phyloP scores from a whole-genome alignment of 2,113 vertebrate species.

The Carassius auratus region DNA sequence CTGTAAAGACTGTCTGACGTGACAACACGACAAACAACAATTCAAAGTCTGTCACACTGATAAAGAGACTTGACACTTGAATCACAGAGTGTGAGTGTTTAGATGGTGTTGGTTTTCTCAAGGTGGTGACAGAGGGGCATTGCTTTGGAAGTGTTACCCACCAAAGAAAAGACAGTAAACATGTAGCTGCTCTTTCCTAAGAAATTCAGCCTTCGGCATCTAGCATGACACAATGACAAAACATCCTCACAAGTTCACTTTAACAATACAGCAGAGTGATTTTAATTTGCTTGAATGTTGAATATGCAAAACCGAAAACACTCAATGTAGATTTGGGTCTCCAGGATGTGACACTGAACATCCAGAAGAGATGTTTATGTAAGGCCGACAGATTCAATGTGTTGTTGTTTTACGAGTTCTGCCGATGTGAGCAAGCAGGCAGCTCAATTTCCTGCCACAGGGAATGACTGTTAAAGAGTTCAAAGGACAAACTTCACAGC shows the following conservation, averaged over 20 bases:
- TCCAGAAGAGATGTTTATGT: constrained; percentile 14
- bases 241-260: no score
- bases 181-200: background rate
- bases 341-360: constrained; percentile 4
- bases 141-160: background rate
- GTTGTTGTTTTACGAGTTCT: constrained; percentile 11
- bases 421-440: background rate
- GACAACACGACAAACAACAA: constrained; percentile 33
- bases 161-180: constrained; percentile 31
- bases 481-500: constrained; percentile 42
- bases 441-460: constrained; percentile 40
- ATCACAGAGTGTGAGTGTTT: background rate
- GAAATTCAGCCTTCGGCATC: background rate
- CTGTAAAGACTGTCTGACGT: constrained; percentile 41
- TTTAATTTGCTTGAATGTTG: background rate
- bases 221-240: background rate
- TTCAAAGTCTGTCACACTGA: constrained; percentile 16
- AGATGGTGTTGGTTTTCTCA: constrained; percentile 32
- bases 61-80: constrained; percentile 3
- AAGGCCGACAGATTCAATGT: background rate
- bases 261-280: no score
- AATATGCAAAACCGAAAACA: background rate
- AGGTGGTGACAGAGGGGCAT: background rate
- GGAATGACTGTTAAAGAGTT: constrained; percentile 28
- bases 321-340: background rate